Evolutionary conservation across 1,140 invertebrate species (phyloP).

Genomic region (Riptortus pedestris): DNA sequence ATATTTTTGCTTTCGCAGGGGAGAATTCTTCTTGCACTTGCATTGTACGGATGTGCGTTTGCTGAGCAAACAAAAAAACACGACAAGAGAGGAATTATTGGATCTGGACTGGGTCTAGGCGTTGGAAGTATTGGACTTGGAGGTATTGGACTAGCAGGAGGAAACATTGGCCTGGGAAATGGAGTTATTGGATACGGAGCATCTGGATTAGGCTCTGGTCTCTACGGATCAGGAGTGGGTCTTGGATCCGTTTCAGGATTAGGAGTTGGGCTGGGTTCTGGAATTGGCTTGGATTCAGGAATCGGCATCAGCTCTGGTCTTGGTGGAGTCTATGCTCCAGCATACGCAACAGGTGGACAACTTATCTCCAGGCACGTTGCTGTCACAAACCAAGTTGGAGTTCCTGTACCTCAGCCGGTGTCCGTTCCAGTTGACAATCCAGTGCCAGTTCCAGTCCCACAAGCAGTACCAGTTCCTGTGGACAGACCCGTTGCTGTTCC

Average conservation of each 20-base stretch:
- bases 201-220: background rate
- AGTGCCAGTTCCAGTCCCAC: conserved; percentile 26
- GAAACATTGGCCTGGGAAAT: no score
- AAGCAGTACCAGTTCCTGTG: conserved; percentile 27
- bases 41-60: no score
- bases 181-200: background rate
- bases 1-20: no score
- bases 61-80: conserved; percentile 2
- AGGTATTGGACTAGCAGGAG: no score
- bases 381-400: conserved; percentile 39
- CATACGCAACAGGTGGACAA: background rate
- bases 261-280: background rate
- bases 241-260: background rate
- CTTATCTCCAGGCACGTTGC: conserved; percentile 32
- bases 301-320: background rate
- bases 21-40: background rate
- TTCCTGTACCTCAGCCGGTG: conserved; percentile 19
- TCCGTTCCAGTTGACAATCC: no score
- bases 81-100: conserved; percentile 18
- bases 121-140: background rate
- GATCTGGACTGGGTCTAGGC: background rate
- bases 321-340: background rate
- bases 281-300: background rate
- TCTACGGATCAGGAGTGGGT: conserved; percentile 6
- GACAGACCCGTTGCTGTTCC: conserved; percentile 9